Evolutionary conservation across 2,113 vertebrate species (phyloP).

Genomic region (Burhinus bistriatus): DNA sequence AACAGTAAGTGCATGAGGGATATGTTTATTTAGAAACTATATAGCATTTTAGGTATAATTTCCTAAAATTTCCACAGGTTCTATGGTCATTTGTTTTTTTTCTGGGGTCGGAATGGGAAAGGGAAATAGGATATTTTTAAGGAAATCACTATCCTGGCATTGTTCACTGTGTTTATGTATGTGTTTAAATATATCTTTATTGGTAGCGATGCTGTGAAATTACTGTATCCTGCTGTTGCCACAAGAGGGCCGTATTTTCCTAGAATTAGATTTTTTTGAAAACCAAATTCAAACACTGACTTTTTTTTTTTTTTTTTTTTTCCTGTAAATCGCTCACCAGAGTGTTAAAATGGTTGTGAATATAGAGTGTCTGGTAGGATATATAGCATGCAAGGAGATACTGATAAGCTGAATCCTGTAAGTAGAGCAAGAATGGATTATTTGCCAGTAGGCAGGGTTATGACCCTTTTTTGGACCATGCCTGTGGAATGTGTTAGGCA

Average conservation of each 20-base stretch:
- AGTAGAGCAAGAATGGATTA: not conserved
- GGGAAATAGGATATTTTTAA: not conserved
- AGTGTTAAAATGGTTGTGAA: not conserved
- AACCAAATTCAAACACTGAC: not conserved
- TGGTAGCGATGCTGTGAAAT: not conserved
- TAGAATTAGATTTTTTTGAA: not conserved
- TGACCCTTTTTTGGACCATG: not conserved
- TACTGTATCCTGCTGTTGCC: not conserved
- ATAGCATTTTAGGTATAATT: not conserved
- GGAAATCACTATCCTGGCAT: not conserved
- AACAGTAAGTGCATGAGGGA: not conserved
- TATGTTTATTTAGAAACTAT: not conserved
- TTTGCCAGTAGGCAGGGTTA: not conserved
- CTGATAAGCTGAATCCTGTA: not conserved
- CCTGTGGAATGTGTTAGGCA: not conserved
- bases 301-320: not conserved
- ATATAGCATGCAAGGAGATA: not conserved
- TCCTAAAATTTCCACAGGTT: not conserved
- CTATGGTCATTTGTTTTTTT: not conserved
- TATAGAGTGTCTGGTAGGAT: not conserved
- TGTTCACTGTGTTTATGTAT: not conserved
- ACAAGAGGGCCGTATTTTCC: slow-evolving; percentile 65
- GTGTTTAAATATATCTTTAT: not conserved
- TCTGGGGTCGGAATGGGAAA: not conserved
- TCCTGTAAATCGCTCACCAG: not conserved